A percentile compares a stretch with the other conserved stretches of the same genome.
These are phyloP conservation scores for Netelia virgata DNA, from an alignment of 2,888 invertebrate species.

Conservation along the genomic window DNA sequence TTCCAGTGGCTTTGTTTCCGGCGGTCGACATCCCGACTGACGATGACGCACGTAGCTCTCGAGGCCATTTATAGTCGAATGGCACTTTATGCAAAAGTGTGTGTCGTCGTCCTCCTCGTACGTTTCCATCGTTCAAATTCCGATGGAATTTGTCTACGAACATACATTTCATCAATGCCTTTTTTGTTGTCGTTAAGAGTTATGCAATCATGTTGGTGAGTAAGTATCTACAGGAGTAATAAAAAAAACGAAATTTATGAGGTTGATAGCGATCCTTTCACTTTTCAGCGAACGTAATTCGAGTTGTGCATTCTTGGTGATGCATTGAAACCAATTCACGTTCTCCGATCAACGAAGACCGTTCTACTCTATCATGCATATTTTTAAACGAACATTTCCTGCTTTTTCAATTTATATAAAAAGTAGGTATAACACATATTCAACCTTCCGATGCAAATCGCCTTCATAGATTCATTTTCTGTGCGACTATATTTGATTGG, in stretches of 20 bases:
- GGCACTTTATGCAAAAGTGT: constrained; percentile 95
- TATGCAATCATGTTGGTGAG: neutral
- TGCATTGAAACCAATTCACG: neutral
- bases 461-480: neutral
- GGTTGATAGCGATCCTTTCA: neutral
- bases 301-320: neutral
- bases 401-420: too few relatives aligned
- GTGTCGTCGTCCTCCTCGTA: constrained; percentile 92
- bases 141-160: constrained; percentile 10
- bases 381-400: too few relatives aligned
- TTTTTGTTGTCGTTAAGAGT: neutral
- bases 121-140: constrained; percentile 74
- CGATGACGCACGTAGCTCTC: constrained; percentile 94
- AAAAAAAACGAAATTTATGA: neutral
- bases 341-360: neutral
- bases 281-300: neutral
- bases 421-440: too few relatives aligned
- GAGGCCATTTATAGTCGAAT: constrained; percentile 92
- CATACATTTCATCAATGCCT: neutral
- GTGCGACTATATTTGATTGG: neutral
- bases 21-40: constrained; percentile 88
- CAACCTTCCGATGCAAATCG: neutral
- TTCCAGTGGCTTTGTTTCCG: constrained; percentile 72
- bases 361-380: too few relatives aligned
- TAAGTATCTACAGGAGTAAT: neutral